Evolutionary conservation across 2,797 vertebrate species (phyloP).

Genomic region (Cryptoblepharus egeriae): DNA sequence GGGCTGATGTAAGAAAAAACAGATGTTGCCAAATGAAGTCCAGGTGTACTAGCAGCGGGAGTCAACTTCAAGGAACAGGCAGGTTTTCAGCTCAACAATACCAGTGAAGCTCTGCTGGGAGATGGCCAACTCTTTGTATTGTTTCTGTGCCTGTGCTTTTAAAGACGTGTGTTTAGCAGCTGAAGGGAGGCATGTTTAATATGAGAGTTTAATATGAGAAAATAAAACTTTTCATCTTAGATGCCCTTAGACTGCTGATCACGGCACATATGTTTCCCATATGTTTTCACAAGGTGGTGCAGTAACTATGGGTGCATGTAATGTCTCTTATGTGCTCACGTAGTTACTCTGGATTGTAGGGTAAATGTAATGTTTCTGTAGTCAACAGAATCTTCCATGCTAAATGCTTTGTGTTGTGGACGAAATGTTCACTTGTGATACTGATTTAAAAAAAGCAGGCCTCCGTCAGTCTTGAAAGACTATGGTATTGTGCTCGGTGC

Average conservation of each 20-base stretch:
- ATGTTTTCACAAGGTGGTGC: no score
- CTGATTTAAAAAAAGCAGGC: no score
- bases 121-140: background rate
- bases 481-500: no score
- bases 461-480: no score
- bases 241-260: background rate
- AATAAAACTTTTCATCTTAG: background rate
- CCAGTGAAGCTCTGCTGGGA: background rate
- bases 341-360: no score
- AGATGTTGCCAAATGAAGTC: background rate
- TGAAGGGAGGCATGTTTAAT: background rate
- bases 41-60: background rate
- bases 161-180: background rate
- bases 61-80: background rate
- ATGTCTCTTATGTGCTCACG: no score
- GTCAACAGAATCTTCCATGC: no score
- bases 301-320: no score
- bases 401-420: no score
- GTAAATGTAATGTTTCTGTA: no score
- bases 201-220: background rate
- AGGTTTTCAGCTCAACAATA: background rate
- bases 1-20: constrained; percentile 32
- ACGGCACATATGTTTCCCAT: no score
- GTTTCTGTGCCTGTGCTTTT: background rate
- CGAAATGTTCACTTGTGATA: no score